These are phyloP conservation scores for Papilio dardanus DNA, from an alignment of 1,140 invertebrate genomes.

Conservation along the genomic window DNA sequence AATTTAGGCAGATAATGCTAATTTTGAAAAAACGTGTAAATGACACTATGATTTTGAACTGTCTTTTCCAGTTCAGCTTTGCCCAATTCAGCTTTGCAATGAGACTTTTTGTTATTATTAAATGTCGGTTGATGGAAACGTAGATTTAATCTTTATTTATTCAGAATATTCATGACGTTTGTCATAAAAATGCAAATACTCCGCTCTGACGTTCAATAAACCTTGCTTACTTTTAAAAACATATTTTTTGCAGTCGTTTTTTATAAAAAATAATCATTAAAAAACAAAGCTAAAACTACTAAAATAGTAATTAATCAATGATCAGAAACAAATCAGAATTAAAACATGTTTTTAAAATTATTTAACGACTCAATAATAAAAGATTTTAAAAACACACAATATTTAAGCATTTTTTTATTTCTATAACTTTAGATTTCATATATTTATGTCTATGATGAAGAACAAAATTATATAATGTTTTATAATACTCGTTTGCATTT, in stretches of 20 bases:
- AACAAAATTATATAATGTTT: not conserved
- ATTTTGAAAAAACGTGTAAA: not conserved
- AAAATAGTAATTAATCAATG: too few relatives aligned
- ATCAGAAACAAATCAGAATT: too few relatives aligned
- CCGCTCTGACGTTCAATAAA: conserved; percentile 17
- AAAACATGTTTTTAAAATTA: too few relatives aligned
- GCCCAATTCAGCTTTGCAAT: not conserved
- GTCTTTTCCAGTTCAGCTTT: not conserved
- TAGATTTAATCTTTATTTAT: conserved; percentile 25
- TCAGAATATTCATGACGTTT: conserved; percentile 27
- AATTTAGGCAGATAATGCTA: not conserved
- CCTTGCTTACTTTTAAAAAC: not conserved
- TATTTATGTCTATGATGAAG: too few relatives aligned
- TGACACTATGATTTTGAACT: not conserved
- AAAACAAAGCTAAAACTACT: too few relatives aligned
- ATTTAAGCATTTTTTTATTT: too few relatives aligned
- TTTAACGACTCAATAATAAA: too few relatives aligned
- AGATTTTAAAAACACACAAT: too few relatives aligned
- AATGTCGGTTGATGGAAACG: conserved; percentile 19
- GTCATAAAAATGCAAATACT: conserved; percentile 25
- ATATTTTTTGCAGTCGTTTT: not conserved
- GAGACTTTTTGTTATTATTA: conserved; percentile 1
- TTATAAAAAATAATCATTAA: not conserved
- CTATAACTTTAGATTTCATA: too few relatives aligned
- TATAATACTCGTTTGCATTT: conserved; percentile 2